phyloP scores from a whole-genome alignment of 2,113 vertebrate species.

The Tyto alba region DNA sequence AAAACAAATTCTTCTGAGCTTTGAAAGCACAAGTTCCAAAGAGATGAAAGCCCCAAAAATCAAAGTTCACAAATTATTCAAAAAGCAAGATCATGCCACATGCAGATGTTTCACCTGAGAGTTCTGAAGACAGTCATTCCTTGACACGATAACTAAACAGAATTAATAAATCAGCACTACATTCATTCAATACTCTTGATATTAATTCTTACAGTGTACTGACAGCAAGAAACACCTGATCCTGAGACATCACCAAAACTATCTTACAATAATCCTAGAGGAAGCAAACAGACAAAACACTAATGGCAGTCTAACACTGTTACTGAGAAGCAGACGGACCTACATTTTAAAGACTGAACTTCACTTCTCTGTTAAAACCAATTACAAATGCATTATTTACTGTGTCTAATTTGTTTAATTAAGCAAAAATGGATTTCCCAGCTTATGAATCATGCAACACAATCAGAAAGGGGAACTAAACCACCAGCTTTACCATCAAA shows the following conservation, averaged over 20 bases:
- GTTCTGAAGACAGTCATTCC: neutral
- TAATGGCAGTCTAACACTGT: neutral
- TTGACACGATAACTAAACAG: neutral
- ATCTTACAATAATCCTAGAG: neutral
- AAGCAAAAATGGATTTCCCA: neutral
- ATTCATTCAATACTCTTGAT: neutral
- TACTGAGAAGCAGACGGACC: neutral
- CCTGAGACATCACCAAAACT: neutral
- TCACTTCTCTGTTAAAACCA: neutral
- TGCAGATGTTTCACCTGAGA: neutral
- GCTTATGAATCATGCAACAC: neutral
- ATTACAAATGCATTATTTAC: neutral
- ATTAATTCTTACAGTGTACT: neutral
- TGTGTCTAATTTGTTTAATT: neutral
- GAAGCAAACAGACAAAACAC: neutral
- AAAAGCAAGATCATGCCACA: neutral
- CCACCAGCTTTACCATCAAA: neutral
- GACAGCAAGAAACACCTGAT: neutral
- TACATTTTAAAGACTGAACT: neutral
- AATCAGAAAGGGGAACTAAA: neutral
- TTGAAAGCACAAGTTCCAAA: neutral
- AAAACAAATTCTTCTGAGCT: neutral
- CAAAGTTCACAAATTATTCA: neutral
- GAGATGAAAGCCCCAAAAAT: neutral
- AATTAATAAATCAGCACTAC: neutral